Evolutionary conservation across 1,140 invertebrate species (phyloP).

Genomic region (Ganaspis sp.): DNA sequence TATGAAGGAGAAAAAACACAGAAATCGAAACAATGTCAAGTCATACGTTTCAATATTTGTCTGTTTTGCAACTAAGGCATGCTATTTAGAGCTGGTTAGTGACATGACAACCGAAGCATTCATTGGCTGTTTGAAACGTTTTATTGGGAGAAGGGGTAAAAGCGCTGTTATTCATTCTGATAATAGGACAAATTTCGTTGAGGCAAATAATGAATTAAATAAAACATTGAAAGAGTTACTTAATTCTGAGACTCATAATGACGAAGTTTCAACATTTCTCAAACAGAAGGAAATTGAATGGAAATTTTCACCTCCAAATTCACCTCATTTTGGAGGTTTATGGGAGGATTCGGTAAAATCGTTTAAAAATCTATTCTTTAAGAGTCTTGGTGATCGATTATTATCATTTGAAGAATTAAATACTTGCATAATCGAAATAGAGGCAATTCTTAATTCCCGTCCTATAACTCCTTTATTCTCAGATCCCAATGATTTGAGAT

Average conservation of each 20-base stretch:
- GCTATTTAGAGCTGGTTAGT: too few species aligned
- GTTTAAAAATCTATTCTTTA: too few species aligned
- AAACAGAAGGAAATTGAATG: conserved; percentile 50
- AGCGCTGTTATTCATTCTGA: conserved; percentile 53
- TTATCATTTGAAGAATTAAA: too few species aligned
- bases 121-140: conserved; percentile 41
- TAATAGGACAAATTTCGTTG: conserved; percentile 55
- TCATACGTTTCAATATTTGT: not conserved
- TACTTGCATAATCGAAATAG: too few species aligned
- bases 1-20: conserved; percentile 61
- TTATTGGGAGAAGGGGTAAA: conserved; percentile 53
- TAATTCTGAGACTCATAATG: conserved; percentile 26
- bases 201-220: conserved; percentile 39
- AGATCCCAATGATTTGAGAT: too few species aligned
- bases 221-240: conserved; percentile 37
- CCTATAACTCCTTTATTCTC: too few species aligned
- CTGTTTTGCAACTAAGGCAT: conserved; percentile 34
- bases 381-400: too few species aligned
- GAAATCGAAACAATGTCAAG: conserved; percentile 28
- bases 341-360: conserved; percentile 52
- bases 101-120: conserved; percentile 20
- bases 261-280: conserved; percentile 31
- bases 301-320: conserved; percentile 57
- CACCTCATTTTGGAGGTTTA: conserved; percentile 59
- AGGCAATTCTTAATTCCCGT: too few species aligned